Evolutionary conservation across 2,888 invertebrate genomes (phyloP), one percentile per base, ranked within the genome.

Genomic region (Hirtodrosophila confusa): DNA sequence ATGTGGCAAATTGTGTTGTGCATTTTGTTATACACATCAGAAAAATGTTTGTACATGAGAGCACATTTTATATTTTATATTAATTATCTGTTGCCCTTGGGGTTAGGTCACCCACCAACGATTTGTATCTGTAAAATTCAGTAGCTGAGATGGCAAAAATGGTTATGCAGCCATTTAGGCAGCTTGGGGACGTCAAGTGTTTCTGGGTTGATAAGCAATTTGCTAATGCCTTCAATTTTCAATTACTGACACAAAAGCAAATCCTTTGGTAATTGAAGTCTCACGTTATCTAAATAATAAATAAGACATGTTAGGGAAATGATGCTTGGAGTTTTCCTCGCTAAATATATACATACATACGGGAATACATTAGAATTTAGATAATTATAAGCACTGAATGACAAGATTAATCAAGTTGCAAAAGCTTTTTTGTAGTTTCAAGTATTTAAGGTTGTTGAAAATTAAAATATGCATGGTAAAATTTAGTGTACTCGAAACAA

Each of bases 41-140:
- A 8, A 47, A 55, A 33, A 60, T 61, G 24, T 23, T 17, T 7
- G 41, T 27, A 47, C 31, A 23, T 50, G 23, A 9, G 27, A 27
- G 11, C n/a, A 35, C 17, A 24, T 55, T 31, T 36, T 17, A n/a
- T 3, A 10, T 47, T 8, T 31, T 31, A 31, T 31, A 70, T 75
- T 75, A 64, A 71, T 79, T 79, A 43, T 50, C 37, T 5, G 43
- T 12, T 24, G 55, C 74, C 63, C 61, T 60, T 40, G 61, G 44
- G 53, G 79, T 53, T 75, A 45, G 75, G 70, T 74, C 78, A 17
- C 17, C 17, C 17, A 17, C 17, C 17, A 55, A 43, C 35, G 2
- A 27, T 17, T 17, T 17, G 27, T 31, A 31, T 7, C 31, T 31
- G 35, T 17, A 41, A 48, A 48, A 53, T 56, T 61, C 31, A 36